phyloP scores from a whole-genome alignment of 2,888 invertebrate genomes.

The Atethmia centrago region DNA sequence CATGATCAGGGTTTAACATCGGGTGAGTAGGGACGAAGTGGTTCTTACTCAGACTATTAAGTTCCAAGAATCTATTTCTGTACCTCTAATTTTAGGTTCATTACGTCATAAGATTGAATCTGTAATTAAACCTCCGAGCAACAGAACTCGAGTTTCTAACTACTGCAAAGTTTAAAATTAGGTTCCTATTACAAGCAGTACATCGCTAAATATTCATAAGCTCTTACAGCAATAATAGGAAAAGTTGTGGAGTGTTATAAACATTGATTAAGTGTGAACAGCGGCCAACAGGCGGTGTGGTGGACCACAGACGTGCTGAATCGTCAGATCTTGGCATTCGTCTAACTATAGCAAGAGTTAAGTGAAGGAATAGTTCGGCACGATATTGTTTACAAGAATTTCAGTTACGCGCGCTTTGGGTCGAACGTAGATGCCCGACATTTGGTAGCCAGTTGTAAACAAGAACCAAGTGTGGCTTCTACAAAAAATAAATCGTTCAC shows the following conservation, averaged over 20 bases:
- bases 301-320: constrained; percentile 55
- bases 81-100: neutral
- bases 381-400: constrained; percentile 62
- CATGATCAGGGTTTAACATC: constrained; percentile 24
- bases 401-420: constrained; percentile 52
- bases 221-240: constrained; percentile 59
- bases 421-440: neutral
- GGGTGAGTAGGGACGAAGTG: constrained; percentile 18
- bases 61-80: constrained; percentile 24
- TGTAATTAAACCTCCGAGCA: constrained; percentile 29
- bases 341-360: constrained; percentile 41
- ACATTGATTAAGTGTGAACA: constrained; percentile 60
- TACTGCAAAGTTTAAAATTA: constrained; percentile 50
- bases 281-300: constrained; percentile 17
- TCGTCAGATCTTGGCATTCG: constrained; percentile 49
- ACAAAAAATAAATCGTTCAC: neutral
- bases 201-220: constrained; percentile 58
- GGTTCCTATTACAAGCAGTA: constrained; percentile 51
- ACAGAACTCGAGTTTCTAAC: constrained; percentile 34
- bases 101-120: constrained; percentile 28
- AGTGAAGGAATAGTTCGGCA: constrained; percentile 51
- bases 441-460: neutral
- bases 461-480: neutral
- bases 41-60: constrained; percentile 12
- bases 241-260: constrained; percentile 53